Evolutionary conservation across 2,797 vertebrate species (phyloP).

Genomic region (Dromococcyx pavoninus): DNA sequence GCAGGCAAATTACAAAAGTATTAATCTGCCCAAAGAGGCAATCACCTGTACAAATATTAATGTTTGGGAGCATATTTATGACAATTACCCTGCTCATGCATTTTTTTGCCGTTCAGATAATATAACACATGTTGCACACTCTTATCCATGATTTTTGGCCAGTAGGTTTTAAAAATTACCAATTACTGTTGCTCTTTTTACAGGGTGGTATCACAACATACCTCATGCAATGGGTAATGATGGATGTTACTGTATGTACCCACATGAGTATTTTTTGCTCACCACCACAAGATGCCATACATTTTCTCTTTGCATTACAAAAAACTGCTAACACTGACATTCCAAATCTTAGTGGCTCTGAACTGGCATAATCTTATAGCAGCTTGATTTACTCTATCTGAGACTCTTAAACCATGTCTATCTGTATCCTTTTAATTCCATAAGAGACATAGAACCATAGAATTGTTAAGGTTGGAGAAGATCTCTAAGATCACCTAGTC

Average conservation of each 20-base stretch:
- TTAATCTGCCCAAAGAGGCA: neutral
- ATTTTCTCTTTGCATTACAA: neutral
- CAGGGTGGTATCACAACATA: neutral
- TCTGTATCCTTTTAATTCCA: neutral
- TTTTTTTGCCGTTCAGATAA: neutral
- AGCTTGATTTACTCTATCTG: neutral
- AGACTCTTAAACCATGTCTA: neutral
- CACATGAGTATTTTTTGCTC: neutral
- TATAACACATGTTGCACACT: neutral
- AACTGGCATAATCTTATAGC: neutral
- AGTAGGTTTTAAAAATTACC: neutral
- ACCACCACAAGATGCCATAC: neutral
- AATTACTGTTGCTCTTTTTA: neutral
- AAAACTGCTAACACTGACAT: neutral
- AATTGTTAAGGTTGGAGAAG: too few relatives aligned
- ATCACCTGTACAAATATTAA: neutral
- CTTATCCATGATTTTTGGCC: neutral
- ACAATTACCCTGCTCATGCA: neutral
- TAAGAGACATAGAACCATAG: too few relatives aligned
- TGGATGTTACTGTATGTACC: neutral
- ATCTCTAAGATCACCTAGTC: too few relatives aligned
- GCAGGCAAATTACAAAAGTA: neutral
- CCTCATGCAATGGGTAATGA: neutral
- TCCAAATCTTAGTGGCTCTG: neutral
- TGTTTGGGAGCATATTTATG: fast-evolving